Base-by-base conservation (phyloP, 2,113 vertebrate species). In the Coregonus clupeaformis region DNA sequence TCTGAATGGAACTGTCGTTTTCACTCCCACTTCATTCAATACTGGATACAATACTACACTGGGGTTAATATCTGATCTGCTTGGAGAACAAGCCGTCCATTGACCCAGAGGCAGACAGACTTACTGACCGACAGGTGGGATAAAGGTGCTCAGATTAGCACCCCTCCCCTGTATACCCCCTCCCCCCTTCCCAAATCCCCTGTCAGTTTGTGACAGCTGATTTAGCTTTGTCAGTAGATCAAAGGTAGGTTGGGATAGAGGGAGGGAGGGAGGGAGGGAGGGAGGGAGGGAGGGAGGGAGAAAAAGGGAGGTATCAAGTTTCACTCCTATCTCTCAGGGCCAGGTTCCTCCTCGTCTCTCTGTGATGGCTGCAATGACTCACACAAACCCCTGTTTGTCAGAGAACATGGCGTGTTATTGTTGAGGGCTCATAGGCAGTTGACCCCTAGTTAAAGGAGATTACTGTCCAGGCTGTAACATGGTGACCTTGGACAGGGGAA, bases 341-440 rank as follows among this genome's bases (percentile, higher is more conserved):
- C 27, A 5, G 1, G 25, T 55, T 55, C 52, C 65, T 81, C 78
- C 74, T 7, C 65, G 78, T 78, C 74, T 7, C 69, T 77, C 74
- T 76, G 65, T 30, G 63, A 65, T 68, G 69, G 68, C 64, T 11
- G 73, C 11, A 32, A 72, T 81, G 47, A 74, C 64, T 83, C 82
- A 79, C 84, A 94, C 91, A 89, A 88, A 80, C 77, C 81, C 68
- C 84, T 57, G 81, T 90, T 90, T 91, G 91, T 92, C 85, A 79
- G 68, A 73, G 82, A 86, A 90, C 79, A 82, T 74, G 88, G 88
- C 81, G 80, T 85, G 82, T 87, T 89, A 86, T 89, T 88, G 82
- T 87, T 85, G 79, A 73, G 71, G 66, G 87, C 71, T 84, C 86
- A 89, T 83, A 89, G 82, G 77, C 82, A 82, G 83, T 88, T 92